Conservation (phyloP, 2,113 vertebrate genomes). For the Pelmatolapia mariae region DNA sequence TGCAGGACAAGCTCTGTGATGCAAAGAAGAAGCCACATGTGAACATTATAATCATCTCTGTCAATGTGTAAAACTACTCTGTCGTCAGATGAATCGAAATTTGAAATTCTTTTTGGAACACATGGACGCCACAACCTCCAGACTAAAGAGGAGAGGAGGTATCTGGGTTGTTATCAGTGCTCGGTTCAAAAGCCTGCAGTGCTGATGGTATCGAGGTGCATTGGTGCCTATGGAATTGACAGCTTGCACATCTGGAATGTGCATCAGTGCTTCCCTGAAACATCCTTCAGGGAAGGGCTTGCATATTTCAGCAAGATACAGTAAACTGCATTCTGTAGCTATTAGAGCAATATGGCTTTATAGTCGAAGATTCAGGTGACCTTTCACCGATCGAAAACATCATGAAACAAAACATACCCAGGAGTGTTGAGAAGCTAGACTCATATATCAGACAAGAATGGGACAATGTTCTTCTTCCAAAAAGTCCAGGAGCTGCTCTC, state of each 20-base stretch:
- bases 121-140: background rate
- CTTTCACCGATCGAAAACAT: background rate
- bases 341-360: background rate
- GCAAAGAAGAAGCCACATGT: background rate
- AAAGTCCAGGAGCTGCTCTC: background rate
- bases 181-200: background rate
- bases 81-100: background rate
- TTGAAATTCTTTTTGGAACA: background rate
- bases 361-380: background rate
- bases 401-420: background rate
- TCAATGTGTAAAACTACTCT: background rate
- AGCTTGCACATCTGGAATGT: background rate
- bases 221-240: fast-evolving
- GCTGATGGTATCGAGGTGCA: background rate
- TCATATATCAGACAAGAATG: background rate
- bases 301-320: background rate
- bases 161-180: background rate
- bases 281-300: background rate
- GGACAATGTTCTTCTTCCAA: background rate
- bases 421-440: background rate
- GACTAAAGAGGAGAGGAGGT: background rate
- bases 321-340: background rate
- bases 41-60: background rate
- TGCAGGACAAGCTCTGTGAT: background rate
- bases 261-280: background rate